A percentile compares a stretch with the other conserved stretches of the same genome.
phyloP scores from a whole-genome alignment of 2,797 vertebrate genomes.

The Orientallactaga sibirica region DNA sequence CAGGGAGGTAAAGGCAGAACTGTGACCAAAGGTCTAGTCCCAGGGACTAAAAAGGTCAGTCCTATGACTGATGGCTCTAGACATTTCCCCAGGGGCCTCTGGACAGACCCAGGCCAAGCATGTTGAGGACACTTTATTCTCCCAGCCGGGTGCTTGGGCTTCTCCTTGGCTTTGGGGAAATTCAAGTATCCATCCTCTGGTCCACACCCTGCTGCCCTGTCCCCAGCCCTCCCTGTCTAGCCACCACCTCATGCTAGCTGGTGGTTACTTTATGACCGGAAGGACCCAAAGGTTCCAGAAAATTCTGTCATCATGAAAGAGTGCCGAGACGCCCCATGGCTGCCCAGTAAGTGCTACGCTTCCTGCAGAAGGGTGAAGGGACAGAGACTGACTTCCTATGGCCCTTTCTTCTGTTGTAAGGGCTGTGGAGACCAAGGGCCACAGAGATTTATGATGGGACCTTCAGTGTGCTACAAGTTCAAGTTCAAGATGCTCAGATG shows the following conservation, averaged over 20 bases:
- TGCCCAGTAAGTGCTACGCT: not conserved
- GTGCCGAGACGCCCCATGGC: not conserved
- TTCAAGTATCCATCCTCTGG: rapidly evolving
- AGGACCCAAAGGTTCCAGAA: conserved; percentile 27
- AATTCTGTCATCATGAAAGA: not conserved
- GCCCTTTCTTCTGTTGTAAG: too few species aligned
- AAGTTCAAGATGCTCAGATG: too few species aligned
- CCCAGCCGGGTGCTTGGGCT: not conserved
- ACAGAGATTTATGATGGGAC: too few species aligned
- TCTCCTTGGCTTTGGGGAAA: too few species aligned
- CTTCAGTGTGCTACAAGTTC: too few species aligned
- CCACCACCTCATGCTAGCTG: not conserved
- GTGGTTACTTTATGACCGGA: conserved; percentile 25
- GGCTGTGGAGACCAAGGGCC: too few species aligned
- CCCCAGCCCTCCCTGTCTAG: not conserved
- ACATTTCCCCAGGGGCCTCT: not conserved
- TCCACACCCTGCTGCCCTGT: rapidly evolving
- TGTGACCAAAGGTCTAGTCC: not conserved
- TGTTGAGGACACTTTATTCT: not conserved
- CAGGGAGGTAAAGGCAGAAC: not conserved
- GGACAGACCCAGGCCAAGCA: not conserved
- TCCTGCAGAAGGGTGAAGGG: rapidly evolving
- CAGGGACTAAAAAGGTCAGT: not conserved
- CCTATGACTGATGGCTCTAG: not conserved
- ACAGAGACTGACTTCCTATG: not conserved